phyloP scores from a whole-genome alignment of 2,113 vertebrate genomes.

The Phasianus colchicus region DNA sequence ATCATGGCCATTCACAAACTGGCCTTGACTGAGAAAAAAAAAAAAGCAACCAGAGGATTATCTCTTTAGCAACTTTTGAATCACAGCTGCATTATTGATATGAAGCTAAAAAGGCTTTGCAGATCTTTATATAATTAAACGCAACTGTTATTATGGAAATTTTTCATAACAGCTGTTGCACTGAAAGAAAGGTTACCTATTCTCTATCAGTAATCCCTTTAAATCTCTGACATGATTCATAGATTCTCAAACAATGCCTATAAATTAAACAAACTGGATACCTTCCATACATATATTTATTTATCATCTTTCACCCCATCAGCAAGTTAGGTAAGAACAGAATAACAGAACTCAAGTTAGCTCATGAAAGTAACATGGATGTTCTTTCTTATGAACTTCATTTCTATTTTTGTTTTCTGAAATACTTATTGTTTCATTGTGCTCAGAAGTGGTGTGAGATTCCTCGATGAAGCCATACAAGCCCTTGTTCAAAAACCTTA shows the following conservation, averaged over 20 bases:
- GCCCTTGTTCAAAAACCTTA: not conserved
- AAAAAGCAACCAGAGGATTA: constrained; percentile 56
- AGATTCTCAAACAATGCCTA: constrained; percentile 31
- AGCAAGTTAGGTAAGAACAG: not conserved
- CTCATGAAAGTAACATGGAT: not conserved
- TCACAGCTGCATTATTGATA: constrained; percentile 74
- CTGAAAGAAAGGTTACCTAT: constrained; percentile 53
- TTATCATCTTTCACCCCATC: not conserved
- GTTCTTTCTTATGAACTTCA: not conserved
- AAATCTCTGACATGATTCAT: constrained; percentile 71
- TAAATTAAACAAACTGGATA: constrained; percentile 17
- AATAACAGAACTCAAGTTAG: not conserved
- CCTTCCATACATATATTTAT: constrained; percentile 41
- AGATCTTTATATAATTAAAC: constrained; percentile 76
- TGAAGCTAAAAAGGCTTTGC: constrained; percentile 65
- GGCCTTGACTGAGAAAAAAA: constrained; percentile 40
- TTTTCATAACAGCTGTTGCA: constrained; percentile 64
- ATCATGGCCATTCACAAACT: constrained; percentile 47
- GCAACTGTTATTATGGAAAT: constrained; percentile 70
- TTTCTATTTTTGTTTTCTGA: not conserved
- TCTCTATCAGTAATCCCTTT: constrained; percentile 71
- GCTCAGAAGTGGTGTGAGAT: not conserved
- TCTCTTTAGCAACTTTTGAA: constrained; percentile 69
- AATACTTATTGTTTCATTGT: not conserved
- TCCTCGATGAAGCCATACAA: not conserved